Evolutionary conservation across 2,113 vertebrate species (phyloP), one percentile per base, ranked within the genome.

Genomic region (Odontophorus gujanensis): DNA sequence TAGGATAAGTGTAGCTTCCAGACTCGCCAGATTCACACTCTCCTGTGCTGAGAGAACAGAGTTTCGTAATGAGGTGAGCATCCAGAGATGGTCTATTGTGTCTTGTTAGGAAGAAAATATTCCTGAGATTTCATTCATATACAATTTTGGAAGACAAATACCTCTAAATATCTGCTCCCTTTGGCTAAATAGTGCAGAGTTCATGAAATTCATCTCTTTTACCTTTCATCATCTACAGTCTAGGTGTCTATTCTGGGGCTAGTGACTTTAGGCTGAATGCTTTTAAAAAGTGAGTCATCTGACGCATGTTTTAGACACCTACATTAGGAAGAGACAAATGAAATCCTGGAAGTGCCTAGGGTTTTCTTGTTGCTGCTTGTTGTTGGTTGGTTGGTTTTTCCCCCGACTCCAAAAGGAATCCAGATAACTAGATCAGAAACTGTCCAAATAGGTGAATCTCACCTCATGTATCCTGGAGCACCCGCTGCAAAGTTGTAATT

Each of bases 261-360:
- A 66, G 67, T 73, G 45, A 82, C 59, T 85, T 82, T 30, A 66
- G 40, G 58, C 50, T 90, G 55, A 76, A 66, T 76, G n/a, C 7
- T 87, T 80, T 95, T 67, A 81, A 77, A 80, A 32, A 43, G 28
- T 96, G 90, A 93, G 34, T 90, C 82, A 91, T 93, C 68, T 47
- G 42, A 87, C 61, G 34, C 91, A 47, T 53, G 51, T 85, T 91
- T 96, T 71, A 83, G 50, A 45, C 66, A 69, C 53, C 38, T 72
- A 58, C 8, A 5, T 79, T 85, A 91, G 16, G 34, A 94, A 45
- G 19, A 94, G 50, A 85, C 16, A 86, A 85, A 74, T 50, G 32
- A 77, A 82, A 42, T 42, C 58, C 67, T 85, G 42, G 15, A 89
- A 82, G 4, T 50, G 10, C 9, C 24, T 80, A 4, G 51, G 25